Base-by-base conservation (phyloP, 2,888 invertebrate genomes). In the Neria commutata region DNA sequence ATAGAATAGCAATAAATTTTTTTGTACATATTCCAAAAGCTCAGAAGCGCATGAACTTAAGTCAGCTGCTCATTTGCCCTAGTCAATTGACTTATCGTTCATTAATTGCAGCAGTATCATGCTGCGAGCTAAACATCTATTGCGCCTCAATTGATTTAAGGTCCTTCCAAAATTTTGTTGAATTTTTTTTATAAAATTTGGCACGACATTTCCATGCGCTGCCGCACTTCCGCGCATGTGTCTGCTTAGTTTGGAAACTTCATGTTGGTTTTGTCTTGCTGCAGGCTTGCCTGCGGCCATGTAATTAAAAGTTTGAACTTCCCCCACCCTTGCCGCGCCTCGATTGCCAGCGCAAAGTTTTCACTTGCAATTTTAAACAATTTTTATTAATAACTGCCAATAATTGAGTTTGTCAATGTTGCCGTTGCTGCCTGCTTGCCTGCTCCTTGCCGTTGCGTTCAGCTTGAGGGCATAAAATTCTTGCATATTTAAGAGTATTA, bases 231-330 rank as follows among this genome's bases (percentile, higher is more conserved):
- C 29, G 29, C 11, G 6, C 11, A n/a, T 11, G 37, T 37, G n/a
- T 37, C n/a, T 37, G 37, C 37, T n/a, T 37, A n/a, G 37, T 37
- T n/a, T 37, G 37, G 37, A 8, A n/a, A n/a, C n/a, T n/a, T n/a
- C n/a, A n/a, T n/a, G 16, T 8, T 37, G 37, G 37, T 4, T 37
- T 14, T n/a, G 37, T 4, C n/a, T 37, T 4, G 4, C 4, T n/a
- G 4, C 6, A 14, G 37, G 42, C 17, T n/a, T 37, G 29, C 49
- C 49, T 46, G n/a, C 14, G 45, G 42, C 19, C 17, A 40, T 50
- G 56, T 56, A 56, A 56, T 56, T 56, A 56, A 56, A 56, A 56
- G 49, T 56, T 56, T 51, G 34, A 17, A 23, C 33, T 14, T 56
- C 19, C 5, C 19, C 10, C 17, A 19, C 29, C 14, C 33, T 49